These are phyloP conservation scores for Ectemnius cavifrons DNA, from an alignment of 2,888 invertebrate genomes.

Conservation along the genomic window DNA sequence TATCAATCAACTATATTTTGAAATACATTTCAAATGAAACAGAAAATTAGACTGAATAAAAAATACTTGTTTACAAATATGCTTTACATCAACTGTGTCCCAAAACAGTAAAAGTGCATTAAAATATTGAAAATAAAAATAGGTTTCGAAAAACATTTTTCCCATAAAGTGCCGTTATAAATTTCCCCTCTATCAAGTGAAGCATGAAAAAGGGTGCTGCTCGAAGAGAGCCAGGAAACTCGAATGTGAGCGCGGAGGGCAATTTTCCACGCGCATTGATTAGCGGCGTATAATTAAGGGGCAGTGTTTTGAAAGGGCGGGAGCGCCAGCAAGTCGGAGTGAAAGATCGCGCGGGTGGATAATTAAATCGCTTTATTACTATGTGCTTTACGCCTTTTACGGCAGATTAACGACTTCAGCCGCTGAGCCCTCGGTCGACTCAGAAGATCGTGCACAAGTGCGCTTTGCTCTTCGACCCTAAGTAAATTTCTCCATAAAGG, in stretches of 20 bases:
- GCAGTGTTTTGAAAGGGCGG: conserved; percentile 28
- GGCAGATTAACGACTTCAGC: conserved; percentile 47
- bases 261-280: conserved; percentile 24
- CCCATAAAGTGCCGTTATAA: no score
- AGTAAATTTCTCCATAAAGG: conserved; percentile 24
- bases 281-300: conserved; percentile 37
- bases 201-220: no score
- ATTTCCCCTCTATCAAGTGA: no score
- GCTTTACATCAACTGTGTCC: no score
- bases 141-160: no score
- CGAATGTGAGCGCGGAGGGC: not conserved
- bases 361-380: conserved; percentile 60
- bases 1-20: no score
- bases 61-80: no score
- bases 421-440: conserved; percentile 8
- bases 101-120: no score
- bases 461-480: conserved; percentile 25
- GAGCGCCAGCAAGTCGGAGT: conserved; percentile 1
- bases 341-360: conserved; percentile 47
- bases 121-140: no score
- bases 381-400: conserved; percentile 55
- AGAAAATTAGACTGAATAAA: no score
- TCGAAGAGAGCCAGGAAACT: no score
- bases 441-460: conserved; percentile 44
- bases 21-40: no score